Evolutionary conservation across 2,113 vertebrate genomes (phyloP), one percentile per base, ranked within the genome.

Genomic region (Pelvicachromis taeniatus): DNA sequence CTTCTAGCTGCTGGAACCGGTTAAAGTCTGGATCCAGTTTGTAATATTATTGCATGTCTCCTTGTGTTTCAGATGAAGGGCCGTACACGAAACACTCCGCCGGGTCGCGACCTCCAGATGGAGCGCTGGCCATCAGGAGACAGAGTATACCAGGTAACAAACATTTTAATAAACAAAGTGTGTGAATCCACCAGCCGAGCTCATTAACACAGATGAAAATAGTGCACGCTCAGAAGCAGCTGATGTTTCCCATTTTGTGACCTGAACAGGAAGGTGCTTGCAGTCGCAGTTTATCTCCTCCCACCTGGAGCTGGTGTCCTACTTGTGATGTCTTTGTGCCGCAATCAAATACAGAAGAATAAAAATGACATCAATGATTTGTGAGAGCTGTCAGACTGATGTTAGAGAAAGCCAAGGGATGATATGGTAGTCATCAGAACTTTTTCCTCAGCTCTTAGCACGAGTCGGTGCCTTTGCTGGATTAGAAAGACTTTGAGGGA

Each of bases 71-170:
- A 99, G 98, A 99, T 99, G 98, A 99, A 92, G 98, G 98, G 95
- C 98, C 98, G 88, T 99, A 99, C 95, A 97, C 97, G 92, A 99
- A 99, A 94, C 97, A 98, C 96, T 96, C 98, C 92, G 97, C 96
- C 93, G 97, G 98, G 93, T 96, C 97, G 88, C 97, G 97, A 93
- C 96, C 97, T 93, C 96, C 97, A 70, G 98, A 99, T 93, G 98
- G 98, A 96, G 96, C 97, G 78, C 96, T 99, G 96, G 98, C 98
- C 94, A 97, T 99, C 96, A 97, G 98, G 95, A 98, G 98, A 96
- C 98, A 99, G 95, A 99, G 98, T 94, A 99, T 99, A 90, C 98
- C 98, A 97, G 98, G 98, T 99, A 96, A 96, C 93, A 50, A 45
- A 21, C 35, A 23, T 19, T 26, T 26, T 79, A 8, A n/a, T 23